phyloP scores from a whole-genome alignment of 2,113 vertebrate genomes.

The Stigmatopora argus region DNA sequence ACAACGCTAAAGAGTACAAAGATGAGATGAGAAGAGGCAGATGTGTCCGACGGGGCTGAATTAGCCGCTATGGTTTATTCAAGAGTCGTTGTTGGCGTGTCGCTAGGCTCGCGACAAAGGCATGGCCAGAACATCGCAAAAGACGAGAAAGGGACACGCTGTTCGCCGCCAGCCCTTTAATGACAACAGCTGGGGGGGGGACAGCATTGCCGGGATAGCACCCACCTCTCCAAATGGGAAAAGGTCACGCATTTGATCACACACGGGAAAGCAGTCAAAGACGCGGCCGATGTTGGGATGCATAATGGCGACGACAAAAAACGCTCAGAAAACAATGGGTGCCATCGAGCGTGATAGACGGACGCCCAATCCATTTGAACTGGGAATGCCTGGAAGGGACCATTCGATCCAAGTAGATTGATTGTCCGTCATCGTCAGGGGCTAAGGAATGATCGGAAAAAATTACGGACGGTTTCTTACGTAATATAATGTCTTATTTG shows the following conservation, averaged over 20 bases:
- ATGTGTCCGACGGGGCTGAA: constrained; percentile 60
- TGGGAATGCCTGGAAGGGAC: no score
- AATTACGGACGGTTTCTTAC: no score
- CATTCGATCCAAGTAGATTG: no score
- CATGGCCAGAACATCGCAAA: constrained; percentile 52
- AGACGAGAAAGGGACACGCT: constrained; percentile 42
- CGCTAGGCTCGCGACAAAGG: constrained; percentile 51
- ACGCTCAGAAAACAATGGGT: no score
- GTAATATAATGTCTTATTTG: no score
- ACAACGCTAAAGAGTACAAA: constrained; percentile 27
- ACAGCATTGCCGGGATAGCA: not conserved
- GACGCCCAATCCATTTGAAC: no score
- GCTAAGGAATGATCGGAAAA: no score
- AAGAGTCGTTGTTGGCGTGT: constrained; percentile 40
- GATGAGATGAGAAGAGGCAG: constrained; percentile 17
- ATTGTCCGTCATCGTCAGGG: no score
- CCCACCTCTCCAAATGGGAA: constrained; percentile 19
- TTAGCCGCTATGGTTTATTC: constrained; percentile 68
- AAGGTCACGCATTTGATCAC: constrained; percentile 45
- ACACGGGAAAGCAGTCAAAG: constrained; percentile 24
- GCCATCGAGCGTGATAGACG: no score
- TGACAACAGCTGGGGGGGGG: constrained; percentile 43
- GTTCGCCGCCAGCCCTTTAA: constrained; percentile 42
- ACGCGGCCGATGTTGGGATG: constrained; percentile 5
- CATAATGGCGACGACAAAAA: not conserved